Evolutionary conservation across 2,113 vertebrate species (phyloP).

Genomic region (Eptesicus fuscus): DNA sequence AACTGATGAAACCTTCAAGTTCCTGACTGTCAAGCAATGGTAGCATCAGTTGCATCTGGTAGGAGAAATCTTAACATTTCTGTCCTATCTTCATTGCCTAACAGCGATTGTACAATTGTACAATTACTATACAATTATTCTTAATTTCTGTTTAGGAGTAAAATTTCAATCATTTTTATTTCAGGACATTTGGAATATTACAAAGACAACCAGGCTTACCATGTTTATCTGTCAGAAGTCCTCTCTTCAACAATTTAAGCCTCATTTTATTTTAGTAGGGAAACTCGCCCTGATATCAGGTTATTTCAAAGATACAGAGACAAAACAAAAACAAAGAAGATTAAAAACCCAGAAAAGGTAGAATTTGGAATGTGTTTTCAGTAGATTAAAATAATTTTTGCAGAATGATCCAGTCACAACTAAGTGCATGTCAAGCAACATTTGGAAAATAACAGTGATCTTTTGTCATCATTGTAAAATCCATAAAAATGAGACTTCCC

Average conservation of each 20-base stretch:
- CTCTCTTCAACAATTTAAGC: constrained; percentile 48
- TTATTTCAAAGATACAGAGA: constrained; percentile 63
- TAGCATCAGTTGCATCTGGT: not conserved
- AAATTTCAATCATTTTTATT: constrained; percentile 62
- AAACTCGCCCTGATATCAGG: constrained; percentile 13
- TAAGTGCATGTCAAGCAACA: not conserved
- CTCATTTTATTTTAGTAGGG: constrained; percentile 54
- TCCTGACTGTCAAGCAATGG: not conserved
- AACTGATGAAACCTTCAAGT: not conserved
- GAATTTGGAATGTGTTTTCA: constrained; percentile 6
- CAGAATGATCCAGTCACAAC: not conserved
- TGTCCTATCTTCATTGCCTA: constrained; percentile 21
- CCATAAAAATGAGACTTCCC: not conserved
- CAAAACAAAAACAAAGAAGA: constrained; percentile 47
- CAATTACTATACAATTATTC: constrained; percentile 34
- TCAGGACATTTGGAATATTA: constrained; percentile 56
- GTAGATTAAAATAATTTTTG: not conserved
- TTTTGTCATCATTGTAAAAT: not conserved
- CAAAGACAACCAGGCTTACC: constrained; percentile 49
- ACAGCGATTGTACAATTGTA: not conserved
- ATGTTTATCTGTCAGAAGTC: constrained; percentile 59
- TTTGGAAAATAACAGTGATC: not conserved
- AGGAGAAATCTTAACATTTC: not conserved
- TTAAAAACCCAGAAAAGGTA: not conserved
- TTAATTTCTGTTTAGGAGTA: constrained; percentile 43